Evolutionary conservation across 2,797 vertebrate species (phyloP).

Genomic region (Sardinella longiceps): DNA sequence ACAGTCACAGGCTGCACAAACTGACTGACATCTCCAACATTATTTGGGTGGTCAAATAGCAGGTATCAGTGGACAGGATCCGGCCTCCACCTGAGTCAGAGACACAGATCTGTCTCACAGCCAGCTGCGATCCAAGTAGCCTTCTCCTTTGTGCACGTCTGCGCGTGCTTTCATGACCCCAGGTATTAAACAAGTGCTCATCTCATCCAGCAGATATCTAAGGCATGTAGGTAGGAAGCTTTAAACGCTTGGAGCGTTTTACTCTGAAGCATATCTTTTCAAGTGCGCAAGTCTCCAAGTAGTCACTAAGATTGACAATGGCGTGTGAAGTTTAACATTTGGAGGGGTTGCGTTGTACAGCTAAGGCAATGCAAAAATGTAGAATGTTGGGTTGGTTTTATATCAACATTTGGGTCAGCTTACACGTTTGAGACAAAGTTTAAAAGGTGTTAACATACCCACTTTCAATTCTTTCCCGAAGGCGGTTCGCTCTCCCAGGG

Average conservation of each 20-base stretch:
- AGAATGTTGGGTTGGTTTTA: background rate
- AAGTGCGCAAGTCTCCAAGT: background rate
- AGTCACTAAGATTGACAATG: background rate
- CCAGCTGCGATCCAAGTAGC: constrained; percentile 14
- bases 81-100: background rate
- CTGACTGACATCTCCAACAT: constrained; percentile 3
- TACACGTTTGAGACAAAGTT: constrained; percentile 10
- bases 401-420: background rate
- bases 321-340: background rate
- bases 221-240: constrained; percentile 43
- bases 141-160: constrained; percentile 20
- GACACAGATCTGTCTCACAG: background rate
- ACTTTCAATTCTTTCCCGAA: constrained; percentile 99
- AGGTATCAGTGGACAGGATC: background rate
- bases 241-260: constrained; percentile 8
- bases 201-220: constrained; percentile 50
- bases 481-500: constrained; percentile 94
- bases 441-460: constrained; percentile 84
- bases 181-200: constrained; percentile 45
- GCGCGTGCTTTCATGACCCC: constrained; percentile 36
- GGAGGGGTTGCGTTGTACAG: background rate
- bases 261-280: background rate
- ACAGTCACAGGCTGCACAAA: background rate
- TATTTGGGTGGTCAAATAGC: constrained; percentile 10
- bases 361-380: background rate